Conservation (phyloP, 2,113 vertebrate genomes). For the Capreolus pygargus region DNA sequence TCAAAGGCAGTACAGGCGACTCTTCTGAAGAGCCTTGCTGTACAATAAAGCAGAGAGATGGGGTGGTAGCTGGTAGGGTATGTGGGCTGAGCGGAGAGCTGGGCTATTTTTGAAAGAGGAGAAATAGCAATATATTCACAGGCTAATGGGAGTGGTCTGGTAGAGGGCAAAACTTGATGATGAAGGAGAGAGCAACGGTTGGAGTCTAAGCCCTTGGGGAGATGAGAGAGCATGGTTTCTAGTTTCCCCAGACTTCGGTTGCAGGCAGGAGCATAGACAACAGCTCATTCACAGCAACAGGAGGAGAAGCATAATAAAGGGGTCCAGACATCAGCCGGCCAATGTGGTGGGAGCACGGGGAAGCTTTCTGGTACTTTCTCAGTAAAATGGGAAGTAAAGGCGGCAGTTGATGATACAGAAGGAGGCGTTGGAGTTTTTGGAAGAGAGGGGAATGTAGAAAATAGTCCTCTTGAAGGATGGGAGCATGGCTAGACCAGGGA, state of each 20-base stretch:
- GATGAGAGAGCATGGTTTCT: neutral
- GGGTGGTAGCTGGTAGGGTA: no score
- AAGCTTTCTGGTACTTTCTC: neutral
- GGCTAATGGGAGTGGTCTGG: neutral
- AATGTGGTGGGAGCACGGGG: neutral
- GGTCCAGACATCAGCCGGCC: neutral
- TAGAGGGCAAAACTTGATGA: neutral
- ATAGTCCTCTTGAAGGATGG: neutral
- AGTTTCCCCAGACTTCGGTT: neutral
- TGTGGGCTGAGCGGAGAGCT: neutral
- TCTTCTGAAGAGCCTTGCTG: neutral
- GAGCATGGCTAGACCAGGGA: neutral
- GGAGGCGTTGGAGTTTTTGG: neutral
- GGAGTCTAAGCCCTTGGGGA: neutral
- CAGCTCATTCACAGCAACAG: neutral
- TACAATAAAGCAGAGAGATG: no score
- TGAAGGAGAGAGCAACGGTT: neutral
- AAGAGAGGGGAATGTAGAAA: neutral
- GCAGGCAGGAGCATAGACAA: neutral
- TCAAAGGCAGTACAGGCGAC: neutral
- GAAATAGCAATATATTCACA: neutral
- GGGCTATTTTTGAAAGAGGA: neutral
- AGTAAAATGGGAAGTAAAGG: neutral
- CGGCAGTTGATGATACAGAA: neutral
- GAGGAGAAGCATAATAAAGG: neutral